These are phyloP conservation scores for Spondyliosoma cantharus DNA, from an alignment of 2,797 vertebrate species.

Conservation along the genomic window DNA sequence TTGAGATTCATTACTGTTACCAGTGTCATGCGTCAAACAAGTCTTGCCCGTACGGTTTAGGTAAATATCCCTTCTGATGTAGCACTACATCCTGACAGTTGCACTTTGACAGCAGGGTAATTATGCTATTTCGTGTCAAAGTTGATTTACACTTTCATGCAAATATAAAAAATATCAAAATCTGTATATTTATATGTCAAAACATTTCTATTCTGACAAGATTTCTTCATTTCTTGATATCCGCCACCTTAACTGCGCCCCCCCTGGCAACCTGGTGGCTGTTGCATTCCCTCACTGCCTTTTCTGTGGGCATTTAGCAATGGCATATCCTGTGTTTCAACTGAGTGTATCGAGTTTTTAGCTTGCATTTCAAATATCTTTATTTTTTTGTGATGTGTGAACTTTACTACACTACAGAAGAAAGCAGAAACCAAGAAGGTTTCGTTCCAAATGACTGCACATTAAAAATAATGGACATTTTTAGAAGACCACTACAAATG, in stretches of 20 bases:
- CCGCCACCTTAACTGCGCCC: constrained; percentile 23
- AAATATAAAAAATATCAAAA: constrained; percentile 38
- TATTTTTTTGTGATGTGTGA: constrained; percentile 34
- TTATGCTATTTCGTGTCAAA: constrained; percentile 9
- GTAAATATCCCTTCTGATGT: constrained; percentile 24
- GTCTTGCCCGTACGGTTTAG: constrained; percentile 17
- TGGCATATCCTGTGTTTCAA: constrained; percentile 43
- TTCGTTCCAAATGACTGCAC: constrained; percentile 23
- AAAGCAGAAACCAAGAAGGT: constrained; percentile 32
- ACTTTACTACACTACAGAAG: constrained; percentile 43
- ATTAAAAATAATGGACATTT: background rate
- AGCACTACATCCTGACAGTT: constrained; percentile 38
- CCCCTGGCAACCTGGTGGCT: constrained; percentile 30
- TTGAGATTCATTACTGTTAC: constrained; percentile 39
- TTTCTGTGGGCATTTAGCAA: constrained; percentile 58
- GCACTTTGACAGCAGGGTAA: constrained; percentile 51
- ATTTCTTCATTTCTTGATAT: constrained; percentile 25
- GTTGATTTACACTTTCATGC: constrained; percentile 16
- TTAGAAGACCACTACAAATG: constrained; percentile 25
- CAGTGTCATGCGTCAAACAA: constrained; percentile 43
- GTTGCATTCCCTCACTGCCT: constrained; percentile 31
- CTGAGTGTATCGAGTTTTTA: constrained; percentile 26
- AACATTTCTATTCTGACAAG: constrained; percentile 40
- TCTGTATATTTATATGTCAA: constrained; percentile 54
- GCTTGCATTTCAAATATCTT: constrained; percentile 41